These are phyloP conservation scores for Ommatoiulus sabulosus DNA, from an alignment of 2,888 invertebrate species.

Conservation along the genomic window DNA sequence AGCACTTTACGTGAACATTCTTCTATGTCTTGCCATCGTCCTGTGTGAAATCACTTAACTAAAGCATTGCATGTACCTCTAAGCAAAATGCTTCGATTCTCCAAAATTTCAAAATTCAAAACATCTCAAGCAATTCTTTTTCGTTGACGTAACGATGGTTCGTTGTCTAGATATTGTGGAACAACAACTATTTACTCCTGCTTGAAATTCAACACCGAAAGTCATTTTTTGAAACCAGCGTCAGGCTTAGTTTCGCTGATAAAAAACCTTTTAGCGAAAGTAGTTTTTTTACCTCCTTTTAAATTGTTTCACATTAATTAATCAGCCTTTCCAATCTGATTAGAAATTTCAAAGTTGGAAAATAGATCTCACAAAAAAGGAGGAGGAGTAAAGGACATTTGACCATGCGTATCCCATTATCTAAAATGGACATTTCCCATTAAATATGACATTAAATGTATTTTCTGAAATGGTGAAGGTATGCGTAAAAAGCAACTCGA, in stretches of 20 bases:
- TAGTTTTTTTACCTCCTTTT: not conserved
- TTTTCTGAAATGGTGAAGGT: conserved; percentile 2
- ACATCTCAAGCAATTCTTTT: not conserved
- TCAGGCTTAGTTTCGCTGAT: not conserved
- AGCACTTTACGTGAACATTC: too few species aligned
- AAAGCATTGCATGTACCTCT: too few species aligned
- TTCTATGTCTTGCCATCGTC: too few species aligned
- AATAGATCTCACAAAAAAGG: conserved; percentile 4
- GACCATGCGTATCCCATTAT: conserved; percentile 43
- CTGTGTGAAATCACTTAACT: too few species aligned
- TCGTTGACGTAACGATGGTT: not conserved
- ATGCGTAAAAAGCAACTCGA: not conserved
- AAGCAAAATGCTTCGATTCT: too few species aligned
- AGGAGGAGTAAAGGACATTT: conserved; percentile 31
- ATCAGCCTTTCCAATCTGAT: conserved; percentile 18
- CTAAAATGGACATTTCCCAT: conserved; percentile 27
- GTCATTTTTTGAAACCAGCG: not conserved
- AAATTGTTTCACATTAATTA: conserved; percentile 47
- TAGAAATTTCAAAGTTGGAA: conserved; percentile 7
- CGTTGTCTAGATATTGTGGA: not conserved
- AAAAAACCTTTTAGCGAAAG: conserved; percentile 47
- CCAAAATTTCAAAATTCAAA: too few species aligned
- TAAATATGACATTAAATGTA: conserved; percentile 18
- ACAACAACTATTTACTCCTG: conserved; percentile 15
- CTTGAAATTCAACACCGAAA: conserved; percentile 5